These are phyloP conservation scores for Platycheirus rosarum DNA, from an alignment of 2,888 invertebrate genomes.

Conservation along the genomic window DNA sequence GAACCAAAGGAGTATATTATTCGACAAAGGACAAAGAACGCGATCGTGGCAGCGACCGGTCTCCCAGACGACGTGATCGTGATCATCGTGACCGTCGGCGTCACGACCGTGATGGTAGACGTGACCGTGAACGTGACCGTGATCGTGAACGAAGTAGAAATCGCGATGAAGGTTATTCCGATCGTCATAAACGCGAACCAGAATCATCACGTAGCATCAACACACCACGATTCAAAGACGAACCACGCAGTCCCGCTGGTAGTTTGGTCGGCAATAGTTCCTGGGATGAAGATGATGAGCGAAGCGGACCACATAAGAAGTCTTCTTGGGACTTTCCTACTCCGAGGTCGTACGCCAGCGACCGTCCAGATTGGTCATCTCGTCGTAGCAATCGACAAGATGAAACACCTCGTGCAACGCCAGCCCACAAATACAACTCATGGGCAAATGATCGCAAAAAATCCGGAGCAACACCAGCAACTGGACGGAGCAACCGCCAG, in stretches of 20 bases:
- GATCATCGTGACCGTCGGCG: slow-evolving; percentile 75
- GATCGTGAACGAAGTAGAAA: slow-evolving; percentile 77
- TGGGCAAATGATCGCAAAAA: slow-evolving; percentile 89
- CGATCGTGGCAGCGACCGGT: slow-evolving; percentile 78
- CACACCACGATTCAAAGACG: slow-evolving; percentile 88
- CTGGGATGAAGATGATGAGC: slow-evolving; percentile 87
- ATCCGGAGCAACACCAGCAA: slow-evolving; percentile 86
- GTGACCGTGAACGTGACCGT: slow-evolving; percentile 75
- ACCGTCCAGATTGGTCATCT: slow-evolving; percentile 81
- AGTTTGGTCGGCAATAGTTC: slow-evolving; percentile 85
- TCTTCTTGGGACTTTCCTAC: slow-evolving; percentile 98
- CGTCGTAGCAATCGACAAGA: slow-evolving; percentile 80
- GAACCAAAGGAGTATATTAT: slow-evolving; percentile 77
- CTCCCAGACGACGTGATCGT: slow-evolving; percentile 75
- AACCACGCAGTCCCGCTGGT: slow-evolving; percentile 91
- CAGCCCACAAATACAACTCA: slow-evolving; percentile 90
- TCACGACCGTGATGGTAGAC: slow-evolving; percentile 80
- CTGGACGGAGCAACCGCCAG: slow-evolving; percentile 81
- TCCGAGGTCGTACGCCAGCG: slow-evolving; percentile 85
- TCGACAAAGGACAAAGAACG: slow-evolving; percentile 78
- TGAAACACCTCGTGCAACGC: slow-evolving; percentile 92
- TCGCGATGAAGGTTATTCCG: slow-evolving; percentile 74
- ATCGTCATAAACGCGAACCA: slow-evolving; percentile 76
- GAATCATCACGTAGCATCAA: slow-evolving; percentile 82
- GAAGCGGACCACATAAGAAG: slow-evolving; percentile 84